Evolutionary conservation across 2,888 invertebrate genomes (phyloP).

Genomic region (Eledone cirrhosa): DNA sequence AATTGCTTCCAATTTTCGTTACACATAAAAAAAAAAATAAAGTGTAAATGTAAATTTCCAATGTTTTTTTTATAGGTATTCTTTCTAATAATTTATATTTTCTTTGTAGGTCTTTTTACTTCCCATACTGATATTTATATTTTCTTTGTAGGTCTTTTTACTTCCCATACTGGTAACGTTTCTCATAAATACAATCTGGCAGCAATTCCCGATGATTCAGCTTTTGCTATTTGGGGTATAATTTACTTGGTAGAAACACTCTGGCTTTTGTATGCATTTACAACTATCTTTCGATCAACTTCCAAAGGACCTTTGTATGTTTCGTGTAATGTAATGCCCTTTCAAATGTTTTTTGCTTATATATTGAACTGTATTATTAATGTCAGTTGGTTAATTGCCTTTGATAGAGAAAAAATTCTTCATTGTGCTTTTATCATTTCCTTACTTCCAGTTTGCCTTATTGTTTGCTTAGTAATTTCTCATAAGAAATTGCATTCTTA

Average conservation of each 20-base stretch:
- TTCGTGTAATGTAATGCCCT: constrained; percentile 45
- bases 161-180: constrained; percentile 44
- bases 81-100: too few species aligned
- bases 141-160: constrained; percentile 45
- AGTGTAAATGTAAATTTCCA: too few species aligned
- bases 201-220: constrained; percentile 55
- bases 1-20: too few species aligned
- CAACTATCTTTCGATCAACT: constrained; percentile 47
- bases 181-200: constrained; percentile 49
- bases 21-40: too few species aligned
- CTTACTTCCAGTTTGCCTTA: constrained; percentile 45
- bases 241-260: constrained; percentile 56
- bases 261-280: constrained; percentile 54
- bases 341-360: constrained; percentile 47
- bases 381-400: constrained; percentile 57
- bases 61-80: too few species aligned
- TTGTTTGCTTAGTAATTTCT: constrained; percentile 47
- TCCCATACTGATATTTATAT: constrained; percentile 39
- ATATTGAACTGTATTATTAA: constrained; percentile 52
- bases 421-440: constrained; percentile 44
- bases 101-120: constrained; percentile 45
- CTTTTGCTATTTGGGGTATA: constrained; percentile 50
- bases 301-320: constrained; percentile 47
- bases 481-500: constrained; percentile 45
- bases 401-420: constrained; percentile 51